These are phyloP conservation scores for Drepana arcuata DNA, from an alignment of 1,140 invertebrate genomes.

Conservation along the genomic window DNA sequence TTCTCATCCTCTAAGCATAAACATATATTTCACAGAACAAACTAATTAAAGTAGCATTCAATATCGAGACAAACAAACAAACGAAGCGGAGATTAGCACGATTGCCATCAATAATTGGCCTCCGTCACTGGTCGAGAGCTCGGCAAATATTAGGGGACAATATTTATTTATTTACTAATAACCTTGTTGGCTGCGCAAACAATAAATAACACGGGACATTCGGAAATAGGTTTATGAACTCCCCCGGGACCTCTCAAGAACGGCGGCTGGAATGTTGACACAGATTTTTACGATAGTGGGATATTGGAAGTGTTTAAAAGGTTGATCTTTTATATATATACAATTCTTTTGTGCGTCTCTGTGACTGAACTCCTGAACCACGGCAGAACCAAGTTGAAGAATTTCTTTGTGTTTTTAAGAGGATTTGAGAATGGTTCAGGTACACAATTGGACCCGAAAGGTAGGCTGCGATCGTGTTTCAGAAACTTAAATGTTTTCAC, in stretches of 20 bases:
- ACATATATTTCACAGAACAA: no score
- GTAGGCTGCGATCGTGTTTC: no score
- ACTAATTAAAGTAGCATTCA: no score
- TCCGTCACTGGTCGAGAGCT: slow-evolving; percentile 38
- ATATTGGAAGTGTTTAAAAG: neutral
- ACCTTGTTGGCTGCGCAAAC: slow-evolving; percentile 48
- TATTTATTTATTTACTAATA: slow-evolving; percentile 70
- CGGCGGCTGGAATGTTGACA: slow-evolving; percentile 4
- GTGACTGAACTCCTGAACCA: no score
- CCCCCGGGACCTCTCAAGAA: slow-evolving; percentile 35
- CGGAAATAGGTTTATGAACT: slow-evolving; percentile 62
- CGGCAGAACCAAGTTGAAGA: no score
- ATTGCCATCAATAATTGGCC: slow-evolving; percentile 45
- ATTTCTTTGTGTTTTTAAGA: no score
- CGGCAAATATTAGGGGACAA: slow-evolving; percentile 49
- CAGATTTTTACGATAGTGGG: neutral
- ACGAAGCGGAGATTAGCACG: slow-evolving; percentile 42
- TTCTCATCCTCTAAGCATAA: no score
- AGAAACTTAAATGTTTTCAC: no score
- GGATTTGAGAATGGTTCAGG: no score
- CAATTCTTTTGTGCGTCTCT: no score
- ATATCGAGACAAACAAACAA: slow-evolving; percentile 48
- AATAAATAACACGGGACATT: slow-evolving; percentile 63
- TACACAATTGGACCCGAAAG: no score
- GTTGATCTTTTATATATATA: no score